Conservation (phyloP, 2,888 invertebrate species). For the Ectropis crepuscularia region DNA sequence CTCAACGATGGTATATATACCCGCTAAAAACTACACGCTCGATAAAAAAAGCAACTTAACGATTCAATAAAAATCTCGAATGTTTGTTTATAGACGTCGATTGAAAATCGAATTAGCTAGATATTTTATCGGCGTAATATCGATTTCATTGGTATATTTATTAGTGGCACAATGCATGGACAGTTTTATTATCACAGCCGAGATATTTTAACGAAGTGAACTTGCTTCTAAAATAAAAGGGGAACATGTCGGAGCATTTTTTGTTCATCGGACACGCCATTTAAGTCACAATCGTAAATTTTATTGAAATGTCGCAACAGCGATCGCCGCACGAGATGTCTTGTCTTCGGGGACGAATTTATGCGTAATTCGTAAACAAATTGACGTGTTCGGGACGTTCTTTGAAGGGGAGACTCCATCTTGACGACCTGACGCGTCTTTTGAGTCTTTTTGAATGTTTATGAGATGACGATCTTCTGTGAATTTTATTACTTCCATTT, state of each 20-base stretch:
- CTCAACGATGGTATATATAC: slow-evolving; percentile 33
- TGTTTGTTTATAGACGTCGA: slow-evolving; percentile 46
- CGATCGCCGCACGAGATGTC: slow-evolving; percentile 82
- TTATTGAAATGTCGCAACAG: slow-evolving; percentile 84
- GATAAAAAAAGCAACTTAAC: slow-evolving; percentile 38
- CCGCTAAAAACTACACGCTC: slow-evolving; percentile 42
- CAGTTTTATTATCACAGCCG: slow-evolving; percentile 75
- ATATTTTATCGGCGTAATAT: slow-evolving; percentile 57
- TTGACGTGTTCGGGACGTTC: slow-evolving; percentile 77
- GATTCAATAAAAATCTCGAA: slow-evolving; percentile 45
- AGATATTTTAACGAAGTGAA: slow-evolving; percentile 82
- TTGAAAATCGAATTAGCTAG: slow-evolving; percentile 51
- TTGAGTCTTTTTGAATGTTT: slow-evolving; percentile 65
- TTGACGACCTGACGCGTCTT: slow-evolving; percentile 78
- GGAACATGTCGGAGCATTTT: slow-evolving; percentile 75
- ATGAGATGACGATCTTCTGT: slow-evolving; percentile 57
- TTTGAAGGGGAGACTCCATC: slow-evolving; percentile 68
- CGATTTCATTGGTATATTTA: slow-evolving; percentile 70
- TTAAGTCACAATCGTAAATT: slow-evolving; percentile 84
- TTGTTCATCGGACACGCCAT: slow-evolving; percentile 80
- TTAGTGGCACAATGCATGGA: slow-evolving; percentile 65
- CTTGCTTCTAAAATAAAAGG: slow-evolving; percentile 78
- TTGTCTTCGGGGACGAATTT: slow-evolving; percentile 83
- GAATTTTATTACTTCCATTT: slow-evolving; percentile 52
- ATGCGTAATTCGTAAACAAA: slow-evolving; percentile 84